Conservation (phyloP, 1,140 invertebrate species). For the Thrips palmi region DNA sequence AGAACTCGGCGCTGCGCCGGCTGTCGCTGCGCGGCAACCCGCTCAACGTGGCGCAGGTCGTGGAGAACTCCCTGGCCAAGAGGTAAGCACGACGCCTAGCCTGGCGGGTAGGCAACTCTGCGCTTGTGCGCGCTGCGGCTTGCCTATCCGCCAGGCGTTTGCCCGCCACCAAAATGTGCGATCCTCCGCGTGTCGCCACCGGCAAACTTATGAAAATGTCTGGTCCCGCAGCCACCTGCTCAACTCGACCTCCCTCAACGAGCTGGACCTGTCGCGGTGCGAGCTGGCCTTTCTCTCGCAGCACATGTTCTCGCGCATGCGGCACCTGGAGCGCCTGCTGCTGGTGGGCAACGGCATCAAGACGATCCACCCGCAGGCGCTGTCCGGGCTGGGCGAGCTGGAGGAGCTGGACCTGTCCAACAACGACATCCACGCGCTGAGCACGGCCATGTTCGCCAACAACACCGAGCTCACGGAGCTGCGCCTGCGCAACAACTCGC, state of each 20-base stretch:
- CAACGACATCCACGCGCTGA: constrained; percentile 35
- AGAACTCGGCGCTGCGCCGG: constrained; percentile 38
- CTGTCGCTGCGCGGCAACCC: constrained; percentile 47
- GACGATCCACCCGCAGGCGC: constrained; percentile 35
- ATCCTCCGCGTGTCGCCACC: not conserved
- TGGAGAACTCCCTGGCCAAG: constrained; percentile 17
- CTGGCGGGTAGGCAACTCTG: too few relatives aligned
- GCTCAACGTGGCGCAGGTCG: constrained; percentile 25
- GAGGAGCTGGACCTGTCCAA: constrained; percentile 46
- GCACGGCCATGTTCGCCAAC: constrained; percentile 34
- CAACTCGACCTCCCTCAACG: constrained; percentile 38
- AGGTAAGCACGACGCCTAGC: not conserved
- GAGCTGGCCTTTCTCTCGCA: constrained; percentile 35
- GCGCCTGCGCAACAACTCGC: constrained; percentile 34
- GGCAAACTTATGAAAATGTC: too few relatives aligned
- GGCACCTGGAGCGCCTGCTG: constrained; percentile 39
- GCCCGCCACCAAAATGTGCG: too few relatives aligned
- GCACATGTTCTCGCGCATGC: constrained; percentile 37
- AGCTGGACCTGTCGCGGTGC: constrained; percentile 44
- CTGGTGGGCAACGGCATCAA: constrained; percentile 39
- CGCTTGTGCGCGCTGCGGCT: too few relatives aligned
- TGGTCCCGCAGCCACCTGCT: too few relatives aligned
- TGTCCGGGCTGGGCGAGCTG: constrained; percentile 33
- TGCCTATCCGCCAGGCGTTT: too few relatives aligned
- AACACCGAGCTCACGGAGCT: constrained; percentile 37